Evolutionary conservation across 2,113 vertebrate genomes (phyloP).

Genomic region (Gobius niger): DNA sequence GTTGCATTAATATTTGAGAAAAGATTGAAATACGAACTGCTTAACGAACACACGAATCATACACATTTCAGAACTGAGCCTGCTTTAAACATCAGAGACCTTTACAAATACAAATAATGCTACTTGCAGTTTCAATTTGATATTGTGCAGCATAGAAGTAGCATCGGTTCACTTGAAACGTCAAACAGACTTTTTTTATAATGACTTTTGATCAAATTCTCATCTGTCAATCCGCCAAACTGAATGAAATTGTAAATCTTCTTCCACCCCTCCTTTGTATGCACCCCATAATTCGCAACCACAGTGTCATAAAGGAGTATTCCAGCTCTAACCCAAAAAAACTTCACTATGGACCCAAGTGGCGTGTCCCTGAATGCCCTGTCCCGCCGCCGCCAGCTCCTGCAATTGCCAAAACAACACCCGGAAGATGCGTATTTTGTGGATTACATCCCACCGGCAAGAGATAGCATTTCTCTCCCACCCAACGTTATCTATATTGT

Average conservation of each 20-base stretch:
- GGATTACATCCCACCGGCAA: constrained; percentile 68
- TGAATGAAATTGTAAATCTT: constrained; percentile 23
- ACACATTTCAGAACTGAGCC: too few species aligned
- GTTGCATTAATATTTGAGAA: too few species aligned
- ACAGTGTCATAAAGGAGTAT: constrained; percentile 28
- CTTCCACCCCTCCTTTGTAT: constrained; percentile 22
- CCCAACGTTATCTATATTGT: constrained; percentile 72
- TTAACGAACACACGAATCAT: too few species aligned
- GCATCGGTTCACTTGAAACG: constrained; percentile 22
- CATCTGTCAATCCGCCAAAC: constrained; percentile 19
- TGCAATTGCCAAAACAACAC: constrained; percentile 57
- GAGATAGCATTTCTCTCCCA: constrained; percentile 52
- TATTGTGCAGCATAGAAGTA: too few species aligned
- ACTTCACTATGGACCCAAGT: constrained; percentile 36
- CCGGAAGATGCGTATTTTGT: constrained; percentile 69
- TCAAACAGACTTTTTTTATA: constrained; percentile 29
- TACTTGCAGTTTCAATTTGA: constrained; percentile 13
- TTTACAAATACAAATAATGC: too few species aligned
- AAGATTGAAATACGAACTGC: too few species aligned
- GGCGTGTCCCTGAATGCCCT: constrained; percentile 28
- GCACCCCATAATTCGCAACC: constrained; percentile 34
- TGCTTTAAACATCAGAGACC: too few species aligned
- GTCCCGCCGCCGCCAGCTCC: constrained; percentile 54
- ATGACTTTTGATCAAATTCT: background rate
- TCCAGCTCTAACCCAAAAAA: background rate